phyloP scores from a whole-genome alignment of 2,113 vertebrate species.

The Pseudorectes ferrugineus region DNA sequence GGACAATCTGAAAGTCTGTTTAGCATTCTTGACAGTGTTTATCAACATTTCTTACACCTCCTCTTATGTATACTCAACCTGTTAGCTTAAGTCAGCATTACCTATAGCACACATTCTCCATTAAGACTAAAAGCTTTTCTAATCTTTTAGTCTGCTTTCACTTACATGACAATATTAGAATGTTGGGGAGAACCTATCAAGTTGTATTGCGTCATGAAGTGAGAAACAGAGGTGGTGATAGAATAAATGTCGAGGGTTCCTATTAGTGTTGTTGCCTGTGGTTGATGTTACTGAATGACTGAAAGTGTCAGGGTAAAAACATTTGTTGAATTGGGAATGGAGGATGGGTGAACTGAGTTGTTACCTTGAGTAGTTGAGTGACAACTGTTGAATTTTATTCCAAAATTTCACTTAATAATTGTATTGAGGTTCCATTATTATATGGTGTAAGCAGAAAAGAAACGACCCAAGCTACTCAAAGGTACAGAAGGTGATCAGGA shows the following conservation, averaged over 20 bases:
- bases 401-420: neutral
- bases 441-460: neutral
- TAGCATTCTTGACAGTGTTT: neutral
- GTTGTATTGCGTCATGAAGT: neutral
- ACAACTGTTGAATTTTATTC: neutral
- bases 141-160: neutral
- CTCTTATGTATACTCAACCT: neutral
- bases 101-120: neutral
- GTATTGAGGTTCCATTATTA: neutral
- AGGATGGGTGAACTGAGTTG: neutral
- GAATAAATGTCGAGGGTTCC: neutral
- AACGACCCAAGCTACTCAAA: neutral
- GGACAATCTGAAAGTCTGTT: neutral
- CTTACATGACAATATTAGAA: neutral
- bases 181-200: neutral
- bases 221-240: neutral
- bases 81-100: neutral
- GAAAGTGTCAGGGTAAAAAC: neutral
- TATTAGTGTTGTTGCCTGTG: neutral
- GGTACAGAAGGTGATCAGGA: neutral
- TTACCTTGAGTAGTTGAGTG: neutral
- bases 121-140: neutral
- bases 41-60: neutral
- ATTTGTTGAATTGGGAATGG: neutral
- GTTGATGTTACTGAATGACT: neutral